These are phyloP conservation scores for Chalcis sispes DNA, from an alignment of 2,888 invertebrate genomes.

Conservation along the genomic window DNA sequence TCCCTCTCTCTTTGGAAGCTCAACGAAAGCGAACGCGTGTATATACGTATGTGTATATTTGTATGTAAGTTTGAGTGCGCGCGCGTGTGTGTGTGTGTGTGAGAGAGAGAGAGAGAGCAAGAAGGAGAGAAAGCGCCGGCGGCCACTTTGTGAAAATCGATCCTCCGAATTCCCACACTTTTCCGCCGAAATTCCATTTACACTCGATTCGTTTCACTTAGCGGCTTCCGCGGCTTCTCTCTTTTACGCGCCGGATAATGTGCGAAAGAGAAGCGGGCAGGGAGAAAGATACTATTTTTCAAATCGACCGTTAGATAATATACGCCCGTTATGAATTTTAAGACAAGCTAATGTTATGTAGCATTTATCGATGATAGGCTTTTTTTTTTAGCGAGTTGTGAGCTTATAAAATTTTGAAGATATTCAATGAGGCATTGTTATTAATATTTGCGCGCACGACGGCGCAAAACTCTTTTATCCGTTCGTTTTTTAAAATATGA, in stretches of 20 bases:
- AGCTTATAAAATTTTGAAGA: no score
- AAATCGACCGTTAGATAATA: no score
- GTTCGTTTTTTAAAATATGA: no score
- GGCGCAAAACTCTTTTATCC: no score
- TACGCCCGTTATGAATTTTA: no score
- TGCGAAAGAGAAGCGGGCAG: not conserved
- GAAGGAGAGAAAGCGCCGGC: conserved; percentile 28
- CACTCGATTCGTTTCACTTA: conserved; percentile 52
- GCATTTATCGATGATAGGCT: no score
- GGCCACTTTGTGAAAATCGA: conserved; percentile 52
- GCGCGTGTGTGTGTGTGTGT: not conserved
- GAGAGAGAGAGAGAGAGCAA: not conserved
- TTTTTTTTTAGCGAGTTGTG: no score
- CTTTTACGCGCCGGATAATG: not conserved
- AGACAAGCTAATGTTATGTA: no score
- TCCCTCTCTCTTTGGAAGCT: conserved; percentile 65
- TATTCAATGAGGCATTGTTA: no score
- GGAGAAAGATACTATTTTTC: conserved; percentile 10
- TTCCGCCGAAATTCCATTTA: conserved; percentile 44
- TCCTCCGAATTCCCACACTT: conserved; percentile 50
- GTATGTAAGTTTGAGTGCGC: no score
- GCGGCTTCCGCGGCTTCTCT: conserved; percentile 18
- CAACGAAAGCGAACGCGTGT: not conserved
- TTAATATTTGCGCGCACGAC: no score
- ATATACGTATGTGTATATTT: no score